Evolutionary conservation across 2,113 vertebrate species (phyloP).

Genomic region (Poecilia latipinna): DNA sequence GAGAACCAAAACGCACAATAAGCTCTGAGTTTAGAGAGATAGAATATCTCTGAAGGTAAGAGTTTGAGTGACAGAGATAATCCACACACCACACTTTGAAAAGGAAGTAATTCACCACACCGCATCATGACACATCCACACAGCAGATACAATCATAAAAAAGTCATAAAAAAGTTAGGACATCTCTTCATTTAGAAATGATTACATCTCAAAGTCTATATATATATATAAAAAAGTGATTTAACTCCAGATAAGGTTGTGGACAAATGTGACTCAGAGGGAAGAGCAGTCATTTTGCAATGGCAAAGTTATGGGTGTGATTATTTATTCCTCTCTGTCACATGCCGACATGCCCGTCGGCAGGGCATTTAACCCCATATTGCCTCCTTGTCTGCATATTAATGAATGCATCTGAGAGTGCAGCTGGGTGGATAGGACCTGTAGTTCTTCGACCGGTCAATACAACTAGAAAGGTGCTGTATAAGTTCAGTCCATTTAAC

Average conservation of each 20-base stretch:
- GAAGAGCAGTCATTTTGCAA: too few relatives aligned
- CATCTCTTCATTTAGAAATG: not conserved
- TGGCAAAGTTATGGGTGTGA: not conserved
- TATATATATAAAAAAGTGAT: not conserved
- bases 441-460: too few relatives aligned
- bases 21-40: not conserved
- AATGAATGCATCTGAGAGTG: too few relatives aligned
- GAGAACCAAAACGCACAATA: not conserved
- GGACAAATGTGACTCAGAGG: too few relatives aligned
- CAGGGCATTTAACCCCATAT: not conserved
- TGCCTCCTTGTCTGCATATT: too few relatives aligned
- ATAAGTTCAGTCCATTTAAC: not conserved
- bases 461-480: not conserved
- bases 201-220: not conserved
- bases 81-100: not conserved
- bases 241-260: too few relatives aligned
- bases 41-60: not conserved
- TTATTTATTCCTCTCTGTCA: not conserved
- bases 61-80: not conserved
- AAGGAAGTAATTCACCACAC: not conserved
- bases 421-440: too few relatives aligned
- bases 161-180: not conserved
- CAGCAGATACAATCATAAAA: not conserved
- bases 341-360: not conserved
- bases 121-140: too few relatives aligned